Percentiles rank a stretch among this genome's conserved stretches.
These are phyloP conservation scores for Pantherophis guttatus DNA, from an alignment of 2,113 vertebrate species.

Conservation along the genomic window DNA sequence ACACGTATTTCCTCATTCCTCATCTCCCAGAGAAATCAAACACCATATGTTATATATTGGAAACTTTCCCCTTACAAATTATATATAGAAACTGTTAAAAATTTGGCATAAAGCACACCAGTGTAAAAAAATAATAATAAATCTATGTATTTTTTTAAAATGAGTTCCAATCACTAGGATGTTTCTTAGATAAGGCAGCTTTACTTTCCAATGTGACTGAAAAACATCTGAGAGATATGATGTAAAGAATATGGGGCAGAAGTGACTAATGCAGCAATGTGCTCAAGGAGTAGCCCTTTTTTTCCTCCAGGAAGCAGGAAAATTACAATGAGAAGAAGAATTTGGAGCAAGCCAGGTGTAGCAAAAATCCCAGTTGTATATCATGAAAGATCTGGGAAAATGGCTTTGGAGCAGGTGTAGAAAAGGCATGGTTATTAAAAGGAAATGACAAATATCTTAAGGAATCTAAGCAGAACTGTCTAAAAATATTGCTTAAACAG, in stretches of 20 bases:
- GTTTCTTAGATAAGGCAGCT: neutral
- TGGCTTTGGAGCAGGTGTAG: slow-evolving; percentile 48
- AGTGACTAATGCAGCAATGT: slow-evolving; percentile 2
- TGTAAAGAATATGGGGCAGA: neutral
- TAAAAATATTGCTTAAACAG: slow-evolving; percentile 41
- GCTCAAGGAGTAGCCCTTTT: neutral
- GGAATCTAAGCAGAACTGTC: slow-evolving; percentile 47
- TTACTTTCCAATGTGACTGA: neutral
- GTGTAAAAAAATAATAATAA: neutral
- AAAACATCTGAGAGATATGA: slow-evolving; percentile 25
- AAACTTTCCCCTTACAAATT: neutral
- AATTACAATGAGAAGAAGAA: neutral
- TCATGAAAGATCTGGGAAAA: slow-evolving; percentile 40
- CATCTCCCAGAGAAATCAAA: neutral
- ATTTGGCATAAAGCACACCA: neutral
- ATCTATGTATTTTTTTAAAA: neutral
- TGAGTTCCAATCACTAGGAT: neutral
- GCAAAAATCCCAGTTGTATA: neutral
- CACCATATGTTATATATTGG: neutral
- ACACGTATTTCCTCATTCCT: neutral
- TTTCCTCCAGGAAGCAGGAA: slow-evolving; percentile 15
- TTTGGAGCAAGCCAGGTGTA: neutral
- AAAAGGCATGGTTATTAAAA: slow-evolving; percentile 52
- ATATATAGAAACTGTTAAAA: neutral
- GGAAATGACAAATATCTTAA: slow-evolving; percentile 56